A percentile compares a stretch with the other conserved stretches of the same genome.
phyloP scores from a whole-genome alignment of 2,797 vertebrate genomes.

The Catamblyrhynchus diadema region DNA sequence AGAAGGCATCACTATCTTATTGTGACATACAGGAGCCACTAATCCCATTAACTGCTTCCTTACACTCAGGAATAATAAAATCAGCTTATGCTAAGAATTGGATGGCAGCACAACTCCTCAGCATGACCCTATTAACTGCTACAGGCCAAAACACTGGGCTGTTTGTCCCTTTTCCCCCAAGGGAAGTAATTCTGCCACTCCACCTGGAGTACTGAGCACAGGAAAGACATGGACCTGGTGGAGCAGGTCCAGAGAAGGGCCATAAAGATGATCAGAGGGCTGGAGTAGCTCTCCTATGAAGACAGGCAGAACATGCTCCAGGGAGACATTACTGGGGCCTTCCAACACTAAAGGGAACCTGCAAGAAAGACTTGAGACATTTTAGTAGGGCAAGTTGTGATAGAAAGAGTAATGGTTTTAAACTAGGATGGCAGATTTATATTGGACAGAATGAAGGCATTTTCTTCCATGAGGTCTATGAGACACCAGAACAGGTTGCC shows the following conservation, averaged over 20 bases:
- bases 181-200: not conserved
- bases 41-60: not conserved
- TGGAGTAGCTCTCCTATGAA: not conserved
- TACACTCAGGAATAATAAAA: not conserved
- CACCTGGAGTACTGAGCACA: not conserved
- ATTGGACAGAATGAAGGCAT: not conserved
- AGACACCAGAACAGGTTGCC: not conserved
- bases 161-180: not conserved
- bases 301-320: not conserved
- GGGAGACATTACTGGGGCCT: not conserved
- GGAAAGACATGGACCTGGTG: not conserved
- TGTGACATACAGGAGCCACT: not conserved
- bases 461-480: not conserved
- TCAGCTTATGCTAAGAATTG: not conserved
- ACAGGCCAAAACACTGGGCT: not conserved
- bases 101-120: not conserved
- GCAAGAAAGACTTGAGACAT: not conserved
- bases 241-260: not conserved
- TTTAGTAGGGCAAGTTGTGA: not conserved
- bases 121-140: not conserved
- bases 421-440: not conserved
- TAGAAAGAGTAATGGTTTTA: not conserved
- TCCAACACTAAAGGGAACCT: not conserved
- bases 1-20: not conserved
- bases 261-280: not conserved